Percentiles rank a stretch among this genome's conserved stretches.
Evolutionary conservation across 2,113 vertebrate genomes (phyloP).

Genomic region (Dicerorhinus sumatrensis): DNA sequence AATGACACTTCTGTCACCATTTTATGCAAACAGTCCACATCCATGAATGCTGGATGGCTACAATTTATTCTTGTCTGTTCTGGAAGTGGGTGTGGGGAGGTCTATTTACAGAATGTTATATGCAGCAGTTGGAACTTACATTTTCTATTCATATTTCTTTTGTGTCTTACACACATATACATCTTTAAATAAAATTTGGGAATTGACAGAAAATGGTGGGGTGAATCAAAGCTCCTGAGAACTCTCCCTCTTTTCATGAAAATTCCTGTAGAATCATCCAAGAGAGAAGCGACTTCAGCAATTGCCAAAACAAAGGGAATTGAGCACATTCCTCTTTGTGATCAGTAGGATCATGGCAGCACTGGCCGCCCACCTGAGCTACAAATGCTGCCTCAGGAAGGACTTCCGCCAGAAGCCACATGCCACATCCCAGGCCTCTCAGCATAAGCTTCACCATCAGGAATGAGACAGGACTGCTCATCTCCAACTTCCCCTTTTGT

Average conservation of each 20-base stretch:
- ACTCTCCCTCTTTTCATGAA: not conserved
- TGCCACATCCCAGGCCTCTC: not conserved
- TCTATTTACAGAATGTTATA: not conserved
- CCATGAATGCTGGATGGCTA: not conserved
- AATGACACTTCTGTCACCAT: constrained; percentile 1
- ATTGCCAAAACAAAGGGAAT: not conserved
- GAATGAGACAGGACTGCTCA: not conserved
- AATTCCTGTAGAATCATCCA: not conserved
- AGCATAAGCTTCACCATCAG: not conserved
- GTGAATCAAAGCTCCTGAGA: not conserved
- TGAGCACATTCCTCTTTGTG: not conserved
- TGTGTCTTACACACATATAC: not conserved
- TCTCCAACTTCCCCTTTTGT: not conserved
- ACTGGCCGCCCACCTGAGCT: not conserved
- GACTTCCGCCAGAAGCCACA: not conserved
- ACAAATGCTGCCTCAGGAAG: not conserved
- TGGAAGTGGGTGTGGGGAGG: not conserved
- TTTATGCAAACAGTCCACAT: constrained; percentile 23
- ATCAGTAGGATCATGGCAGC: not conserved
- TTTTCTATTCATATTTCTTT: not conserved
- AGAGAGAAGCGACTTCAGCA: not conserved
- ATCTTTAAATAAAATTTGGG: not conserved
- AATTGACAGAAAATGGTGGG: not conserved
- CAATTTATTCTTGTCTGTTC: constrained; percentile 48
- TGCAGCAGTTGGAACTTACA: not conserved